Evolutionary conservation across 2,888 invertebrate genomes (phyloP), one percentile per base, ranked within the genome.

Genomic region (Cataglyphis albicans): DNA sequence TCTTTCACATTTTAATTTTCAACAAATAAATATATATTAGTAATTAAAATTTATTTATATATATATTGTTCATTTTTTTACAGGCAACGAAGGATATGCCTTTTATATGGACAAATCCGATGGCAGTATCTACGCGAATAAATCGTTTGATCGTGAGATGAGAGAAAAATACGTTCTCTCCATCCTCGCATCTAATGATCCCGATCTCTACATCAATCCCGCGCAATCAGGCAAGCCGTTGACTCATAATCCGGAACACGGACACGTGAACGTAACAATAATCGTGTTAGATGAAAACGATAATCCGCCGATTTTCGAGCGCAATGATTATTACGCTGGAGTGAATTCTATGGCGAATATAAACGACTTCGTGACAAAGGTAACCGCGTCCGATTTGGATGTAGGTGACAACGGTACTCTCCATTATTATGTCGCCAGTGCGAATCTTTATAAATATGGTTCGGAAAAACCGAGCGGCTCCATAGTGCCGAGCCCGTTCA

Each of bases 401-500:
- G 95, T 97, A 6, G 98, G 97, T 0, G 96, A 97, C 84, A 99
- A 99, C 93, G 98, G 98, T 0, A 97, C 97, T 3, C 95, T 99
- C 0, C 96, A 96, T 52, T 98, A 98, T 94, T 96, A 97, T 93
- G 97, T 99, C 65, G 96, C 97, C 1, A 97, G 97, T 0, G 97
- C 98, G 0, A 97, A 98, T 94, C 95, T 98, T 38, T 98, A 97
- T 94, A 98, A 98, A 93, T 97, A 97, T 89, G 97, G 97, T 0
- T 97, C 97, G 0, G 96, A 96, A 38, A 96, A 96, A 91, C 96
- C 97, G 32, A 97, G 97, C 4, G 98, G 98, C 0, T 98, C 98
- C 0, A 97, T 98, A 29, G 97, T 98, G 29, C 98, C 98, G 0
- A 98, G 98, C 59, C 98, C 98, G 0, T 98, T 98, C 92, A 97